Evolutionary conservation across 1,140 invertebrate species (phyloP), one percentile per base, ranked within the genome.

Genomic region (Neomicropteryx cornuta): DNA sequence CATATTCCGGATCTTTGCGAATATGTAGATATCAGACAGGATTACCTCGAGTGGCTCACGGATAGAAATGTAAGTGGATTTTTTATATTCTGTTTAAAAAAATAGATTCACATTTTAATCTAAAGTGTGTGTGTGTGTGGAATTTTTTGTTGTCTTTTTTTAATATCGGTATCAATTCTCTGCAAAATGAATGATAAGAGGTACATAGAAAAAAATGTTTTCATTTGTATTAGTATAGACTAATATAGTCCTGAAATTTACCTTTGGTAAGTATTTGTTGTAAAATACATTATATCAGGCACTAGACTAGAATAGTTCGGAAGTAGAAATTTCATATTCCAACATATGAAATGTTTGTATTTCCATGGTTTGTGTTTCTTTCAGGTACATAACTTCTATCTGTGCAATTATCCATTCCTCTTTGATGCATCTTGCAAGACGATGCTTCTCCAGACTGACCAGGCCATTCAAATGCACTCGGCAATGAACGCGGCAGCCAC

Each of bases 401-500:
- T 96, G 54, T 97, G 91, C 60, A 79, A 92, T 60, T 97, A 88
- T 68, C 84, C 93, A 44, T 97, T 97, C 60, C 66, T 97, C 4
- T 95, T 98, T 66, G 87, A 98, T 72, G 87, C 87, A 17, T 71
- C 83, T 51, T 87, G 91, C 3, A 99, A 99, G 65, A 86, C 84
- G 2, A 61, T 83, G 5, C 64, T 98, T 8, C 66, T 98, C 2
- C 81, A 93, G 68, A 87, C 87, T 11, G 90, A 97, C 68, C 90
- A 94, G 56, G 71, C 76, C 3, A 65, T 95, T 11, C 89, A 94
- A 73, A 91, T 89, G 87, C 80, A 86, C 49, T 73, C 72, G 35
- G 87, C 87, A 3, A 79, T 90, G 63, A 74, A 74, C 32, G 68
- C 76, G 49, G 83, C 83, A 5, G 70, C 77, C 1, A 71, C 73